A percentile compares a stretch with the other conserved stretches of the same genome.
Evolutionary conservation across 2,113 vertebrate genomes (phyloP).

Genomic region (Callipepla californica): DNA sequence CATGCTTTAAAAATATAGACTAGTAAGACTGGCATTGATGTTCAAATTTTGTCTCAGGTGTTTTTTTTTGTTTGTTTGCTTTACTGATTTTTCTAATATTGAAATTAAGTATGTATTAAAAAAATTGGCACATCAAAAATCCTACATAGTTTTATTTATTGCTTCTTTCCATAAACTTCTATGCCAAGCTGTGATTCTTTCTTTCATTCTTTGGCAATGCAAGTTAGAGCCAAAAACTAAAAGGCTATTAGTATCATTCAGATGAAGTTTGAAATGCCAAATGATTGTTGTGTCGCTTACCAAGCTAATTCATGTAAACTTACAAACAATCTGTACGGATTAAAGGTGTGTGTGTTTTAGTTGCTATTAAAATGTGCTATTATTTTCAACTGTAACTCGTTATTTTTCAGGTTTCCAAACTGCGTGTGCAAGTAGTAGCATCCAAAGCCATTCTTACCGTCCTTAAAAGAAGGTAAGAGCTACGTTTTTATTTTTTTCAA

Average conservation of each 20-base stretch:
- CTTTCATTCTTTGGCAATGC: not conserved
- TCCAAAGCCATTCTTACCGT: rapidly evolving
- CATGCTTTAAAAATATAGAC: rapidly evolving
- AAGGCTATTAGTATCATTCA: not conserved
- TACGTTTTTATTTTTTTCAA: rapidly evolving
- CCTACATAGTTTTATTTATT: not conserved
- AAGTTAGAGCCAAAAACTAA: not conserved
- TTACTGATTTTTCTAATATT: not conserved
- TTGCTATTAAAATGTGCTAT: not conserved
- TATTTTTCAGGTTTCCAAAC: not conserved
- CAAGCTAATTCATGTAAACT: not conserved
- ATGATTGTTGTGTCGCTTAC: not conserved
- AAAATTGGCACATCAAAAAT: rapidly evolving
- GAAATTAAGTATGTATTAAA: not conserved
- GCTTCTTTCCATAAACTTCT: rapidly evolving
- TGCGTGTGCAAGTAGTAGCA: rapidly evolving
- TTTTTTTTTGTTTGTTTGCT: not conserved
- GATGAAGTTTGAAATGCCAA: not conserved
- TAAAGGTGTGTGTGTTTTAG: rapidly evolving
- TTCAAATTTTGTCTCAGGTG: rapidly evolving
- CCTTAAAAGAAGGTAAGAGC: not conserved
- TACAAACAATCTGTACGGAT: no score
- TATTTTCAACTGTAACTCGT: rapidly evolving
- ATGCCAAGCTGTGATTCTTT: not conserved
- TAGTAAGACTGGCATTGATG: rapidly evolving